phyloP scores from a whole-genome alignment of 2,888 invertebrate genomes.

The Dryadula phaetusa region DNA sequence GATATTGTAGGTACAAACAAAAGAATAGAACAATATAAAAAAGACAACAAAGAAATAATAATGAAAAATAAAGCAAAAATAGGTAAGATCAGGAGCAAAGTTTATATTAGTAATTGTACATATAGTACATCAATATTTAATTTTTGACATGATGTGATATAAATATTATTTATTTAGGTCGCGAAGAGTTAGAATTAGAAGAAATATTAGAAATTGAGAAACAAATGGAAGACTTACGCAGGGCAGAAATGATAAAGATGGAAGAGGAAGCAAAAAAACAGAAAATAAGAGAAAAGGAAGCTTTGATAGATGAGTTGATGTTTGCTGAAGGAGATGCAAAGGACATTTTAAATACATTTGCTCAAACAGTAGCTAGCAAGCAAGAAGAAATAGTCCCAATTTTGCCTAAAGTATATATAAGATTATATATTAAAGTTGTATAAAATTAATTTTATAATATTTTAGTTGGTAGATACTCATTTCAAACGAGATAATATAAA shows the following conservation, averaged over 20 bases:
- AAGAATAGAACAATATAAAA: slow-evolving; percentile 95
- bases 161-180: slow-evolving; percentile 64
- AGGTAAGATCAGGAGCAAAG: slow-evolving; percentile 62
- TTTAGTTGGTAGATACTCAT: no score
- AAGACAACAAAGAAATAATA: slow-evolving; percentile 94
- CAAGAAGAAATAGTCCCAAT: slow-evolving; percentile 82
- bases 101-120: neutral
- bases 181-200: slow-evolving; percentile 94
- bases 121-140: neutral
- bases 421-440: neutral
- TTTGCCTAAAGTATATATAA: slow-evolving; percentile 68
- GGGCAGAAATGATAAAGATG: slow-evolving; percentile 87
- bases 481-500: no score
- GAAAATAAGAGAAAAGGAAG: slow-evolving; percentile 94
- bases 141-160: neutral
- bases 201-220: slow-evolving; percentile 93
- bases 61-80: slow-evolving; percentile 91
- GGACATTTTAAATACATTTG: slow-evolving; percentile 93
- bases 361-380: slow-evolving; percentile 87
- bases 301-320: slow-evolving; percentile 97
- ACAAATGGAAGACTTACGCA: slow-evolving; percentile 89
- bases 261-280: slow-evolving; percentile 91
- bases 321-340: slow-evolving; percentile 95
- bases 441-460: no score
- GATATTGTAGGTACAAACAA: slow-evolving; percentile 95